Percentiles rank a stretch among this genome's conserved stretches.
phyloP scores from a whole-genome alignment of 2,113 vertebrate species.

The Monopterus albus region DNA sequence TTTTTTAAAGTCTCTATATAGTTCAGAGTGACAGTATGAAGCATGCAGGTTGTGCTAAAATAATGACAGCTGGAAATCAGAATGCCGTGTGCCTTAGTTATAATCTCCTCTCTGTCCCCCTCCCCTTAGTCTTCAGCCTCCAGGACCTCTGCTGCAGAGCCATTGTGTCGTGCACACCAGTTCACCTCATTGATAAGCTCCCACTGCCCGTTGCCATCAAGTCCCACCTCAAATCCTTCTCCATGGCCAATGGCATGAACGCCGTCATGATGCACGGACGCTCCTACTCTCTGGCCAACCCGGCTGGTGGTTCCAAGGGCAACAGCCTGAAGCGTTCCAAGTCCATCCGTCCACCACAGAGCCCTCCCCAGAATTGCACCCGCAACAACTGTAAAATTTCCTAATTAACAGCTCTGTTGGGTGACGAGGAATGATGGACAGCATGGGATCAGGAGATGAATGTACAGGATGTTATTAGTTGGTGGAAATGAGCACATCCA shows the following conservation, averaged over 20 bases:
- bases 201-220: slow-evolving; percentile 97
- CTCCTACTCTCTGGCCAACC: slow-evolving; percentile 93
- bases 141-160: slow-evolving; percentile 98
- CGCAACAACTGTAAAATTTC: slow-evolving; percentile 99
- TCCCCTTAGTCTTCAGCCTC: slow-evolving; percentile 91
- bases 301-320: slow-evolving; percentile 89
- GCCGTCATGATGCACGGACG: slow-evolving; percentile 99
- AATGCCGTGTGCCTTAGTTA: not conserved
- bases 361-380: slow-evolving; percentile 98
- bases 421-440: not conserved
- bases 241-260: slow-evolving; percentile 99
- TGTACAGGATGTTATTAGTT: not conserved
- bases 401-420: slow-evolving; percentile 66
- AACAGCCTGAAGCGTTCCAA: slow-evolving; percentile 97
- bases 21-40: too few relatives aligned
- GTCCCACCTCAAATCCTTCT: slow-evolving; percentile 98
- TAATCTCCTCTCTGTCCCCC: not conserved
- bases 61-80: not conserved
- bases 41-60: too few relatives aligned
- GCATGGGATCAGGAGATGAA: not conserved
- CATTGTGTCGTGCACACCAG: slow-evolving; percentile 97
- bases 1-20: too few relatives aligned
- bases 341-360: slow-evolving; percentile 94
- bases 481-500: slow-evolving; percentile 9
- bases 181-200: slow-evolving; percentile 98